Base-by-base conservation (phyloP, 2,888 invertebrate genomes). In the Plutella xylostella region DNA sequence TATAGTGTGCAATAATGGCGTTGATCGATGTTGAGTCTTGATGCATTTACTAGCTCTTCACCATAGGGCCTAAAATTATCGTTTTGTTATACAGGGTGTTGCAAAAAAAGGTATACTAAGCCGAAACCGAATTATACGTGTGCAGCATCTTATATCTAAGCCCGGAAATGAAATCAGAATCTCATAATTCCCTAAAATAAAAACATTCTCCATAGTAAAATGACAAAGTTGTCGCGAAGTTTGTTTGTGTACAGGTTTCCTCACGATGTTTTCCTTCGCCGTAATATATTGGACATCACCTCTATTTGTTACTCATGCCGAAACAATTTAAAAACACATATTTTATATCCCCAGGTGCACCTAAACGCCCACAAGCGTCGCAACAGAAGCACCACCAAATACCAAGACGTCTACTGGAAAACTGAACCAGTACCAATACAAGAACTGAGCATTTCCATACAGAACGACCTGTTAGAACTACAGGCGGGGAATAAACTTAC, bases 391-490 rank as follows among this genome's bases (percentile, higher is more conserved):
- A 60, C 53, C 12, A 60, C 54, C 12, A 73, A 74, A 20, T 64
- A 70, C 31, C 63, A 62, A 48, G 58, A 70, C 43, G 80, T 74
- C 47, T 65, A 52, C 50, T 80, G 80, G 79, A 60, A 62, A 1
- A 77, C 82, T 0, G 68, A 68, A 48, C 51, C 73, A 0, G 82
- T 82, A 1, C 78, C 78, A 11, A 65, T 80, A 12, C 73, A 73
- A 46, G 79, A 82, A 45, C 58, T 82, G 18, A 74, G 78, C 48
- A 71, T 82, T 0, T 61, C 68, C 37, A 65, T 82, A 48, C 82
- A 82, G 53, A 64, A 63, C 30, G 62, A 72, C 41, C 9, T 31
- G 21, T 3, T 6, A 7, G 21, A 12, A 4, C 4, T 1, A 14
- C 25, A n/a, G 15, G 7, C 28, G 3, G 7, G 28, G n/a, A n/a